A percentile compares a stretch with the other conserved stretches of the same genome.
These are phyloP conservation scores for Copidosoma aretas DNA, from an alignment of 2,888 invertebrate genomes.

Conservation along the genomic window DNA sequence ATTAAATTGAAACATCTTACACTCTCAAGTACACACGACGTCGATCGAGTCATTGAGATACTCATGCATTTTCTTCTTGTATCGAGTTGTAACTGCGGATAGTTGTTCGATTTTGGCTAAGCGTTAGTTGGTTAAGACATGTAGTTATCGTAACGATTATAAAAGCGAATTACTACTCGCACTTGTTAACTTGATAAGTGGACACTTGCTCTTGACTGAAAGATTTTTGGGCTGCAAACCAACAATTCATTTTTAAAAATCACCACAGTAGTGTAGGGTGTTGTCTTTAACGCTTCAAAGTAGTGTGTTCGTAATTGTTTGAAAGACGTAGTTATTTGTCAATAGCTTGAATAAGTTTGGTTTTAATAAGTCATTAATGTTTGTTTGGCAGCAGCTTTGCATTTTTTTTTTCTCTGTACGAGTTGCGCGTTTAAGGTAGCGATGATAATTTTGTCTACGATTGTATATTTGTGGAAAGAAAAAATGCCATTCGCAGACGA, in stretches of 20 bases:
- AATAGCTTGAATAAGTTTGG: background rate
- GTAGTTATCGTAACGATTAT: slow-evolving; percentile 18
- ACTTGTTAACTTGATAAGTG: slow-evolving; percentile 12
- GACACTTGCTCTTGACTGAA: slow-evolving; percentile 23
- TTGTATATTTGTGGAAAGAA: slow-evolving; percentile 21
- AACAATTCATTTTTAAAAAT: background rate
- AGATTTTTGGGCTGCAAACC: slow-evolving; percentile 2
- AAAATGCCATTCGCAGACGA: slow-evolving; percentile 32
- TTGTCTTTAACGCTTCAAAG: slow-evolving; percentile 11
- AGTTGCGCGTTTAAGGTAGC: slow-evolving; percentile 2
- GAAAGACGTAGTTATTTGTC: slow-evolving; percentile 1
- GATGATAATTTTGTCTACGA: slow-evolving; percentile 1
- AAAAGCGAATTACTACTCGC: slow-evolving; percentile 30
- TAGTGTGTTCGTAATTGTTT: background rate
- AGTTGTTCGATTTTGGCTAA: slow-evolving; percentile 25
- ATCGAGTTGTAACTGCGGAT: slow-evolving; percentile 16
- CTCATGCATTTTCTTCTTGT: slow-evolving; percentile 35
- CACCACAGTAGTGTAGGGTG: background rate
- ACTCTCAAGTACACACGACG: slow-evolving; percentile 21
- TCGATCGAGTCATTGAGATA: slow-evolving; percentile 30
- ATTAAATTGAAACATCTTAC: slow-evolving; percentile 20
- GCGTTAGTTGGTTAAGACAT: slow-evolving; percentile 16
- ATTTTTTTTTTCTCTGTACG: slow-evolving; percentile 14
- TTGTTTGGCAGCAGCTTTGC: background rate
- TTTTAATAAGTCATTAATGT: slow-evolving; percentile 1